phyloP scores from a whole-genome alignment of 2,888 invertebrate genomes.

The Pseudanteris insignis region DNA sequence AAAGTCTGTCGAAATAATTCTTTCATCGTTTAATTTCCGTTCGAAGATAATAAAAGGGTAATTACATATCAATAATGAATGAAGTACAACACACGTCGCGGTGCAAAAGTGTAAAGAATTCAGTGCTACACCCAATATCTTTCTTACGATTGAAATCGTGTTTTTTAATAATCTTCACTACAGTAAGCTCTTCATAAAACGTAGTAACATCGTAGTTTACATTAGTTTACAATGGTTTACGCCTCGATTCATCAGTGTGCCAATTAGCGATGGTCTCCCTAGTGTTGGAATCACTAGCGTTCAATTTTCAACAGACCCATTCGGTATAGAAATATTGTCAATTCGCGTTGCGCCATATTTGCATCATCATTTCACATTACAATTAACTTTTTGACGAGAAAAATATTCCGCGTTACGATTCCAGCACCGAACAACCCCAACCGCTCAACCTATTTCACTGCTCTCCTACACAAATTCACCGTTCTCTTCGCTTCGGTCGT shows the following conservation, averaged over 20 bases:
- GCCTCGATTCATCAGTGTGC: constrained; percentile 56
- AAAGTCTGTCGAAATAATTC: too few species aligned
- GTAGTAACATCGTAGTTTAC: constrained; percentile 67
- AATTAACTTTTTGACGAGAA: background rate
- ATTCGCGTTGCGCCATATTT: constrained; percentile 14
- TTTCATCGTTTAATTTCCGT: background rate
- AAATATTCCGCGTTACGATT: constrained; percentile 51
- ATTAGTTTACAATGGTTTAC: constrained; percentile 65
- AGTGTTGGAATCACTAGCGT: constrained; percentile 54
- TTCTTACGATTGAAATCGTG: constrained; percentile 58
- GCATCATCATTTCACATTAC: background rate
- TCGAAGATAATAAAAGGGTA: constrained; percentile 64
- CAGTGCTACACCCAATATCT: constrained; percentile 66
- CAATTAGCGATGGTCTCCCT: constrained; percentile 57
- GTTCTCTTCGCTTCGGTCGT: constrained; percentile 36
- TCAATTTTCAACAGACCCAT: constrained; percentile 14
- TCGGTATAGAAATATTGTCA: constrained; percentile 33
- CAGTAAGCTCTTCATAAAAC: constrained; percentile 67
- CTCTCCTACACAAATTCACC: background rate
- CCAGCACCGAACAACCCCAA: constrained; percentile 50
- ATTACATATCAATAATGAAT: constrained; percentile 63
- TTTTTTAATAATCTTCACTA: constrained; percentile 66
- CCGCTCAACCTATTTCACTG: too few species aligned
- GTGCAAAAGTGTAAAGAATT: constrained; percentile 66
- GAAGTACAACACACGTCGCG: constrained; percentile 66